Evolutionary conservation across 2,113 vertebrate genomes (phyloP), one percentile per base, ranked within the genome.

Genomic region (Andinoacara biseriatus): DNA sequence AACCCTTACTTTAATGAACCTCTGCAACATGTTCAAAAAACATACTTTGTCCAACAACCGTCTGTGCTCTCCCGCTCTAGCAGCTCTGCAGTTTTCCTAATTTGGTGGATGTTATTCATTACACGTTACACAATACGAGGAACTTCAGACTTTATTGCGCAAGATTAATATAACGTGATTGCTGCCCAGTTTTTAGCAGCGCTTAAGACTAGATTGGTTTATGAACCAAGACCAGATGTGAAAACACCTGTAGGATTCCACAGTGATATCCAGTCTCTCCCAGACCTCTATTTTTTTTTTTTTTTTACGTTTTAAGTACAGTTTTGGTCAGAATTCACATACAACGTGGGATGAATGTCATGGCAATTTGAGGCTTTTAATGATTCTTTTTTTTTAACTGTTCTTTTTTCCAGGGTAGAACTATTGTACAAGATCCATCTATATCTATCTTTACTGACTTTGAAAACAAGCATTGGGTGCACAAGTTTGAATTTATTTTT

Each of bases 101-200:
- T 69, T 18, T 60, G 3, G 40, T 91, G 76, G 58, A 79, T 85
- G 22, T 38, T 49, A 77, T 83, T 80, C 63, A 86, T 88, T 63
- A 80, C 17, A 80, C 85, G 69, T 76, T 74, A 72, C 57, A 69
- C 58, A 49, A 38, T 24, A 82, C 52, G 14, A 43, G 17, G 26
- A 26, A 54, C 80, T 77, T 61, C 38, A 24, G 61, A 82, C 57
- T 6, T 89, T 54, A 79, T 87, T 60, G 74, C 56, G 38, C 33
- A 59, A n/a, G 67, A 81, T 62, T n/a, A 58, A 85, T 79, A 18
- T 26, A 67, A 69, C 74, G 20, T 80, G 57, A 84, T 78, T 84
- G 82, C 5, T 33, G 61, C 77, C 2, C 7, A 63, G 62, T 58
- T 26, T 69, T 84, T 89, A 84, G 65, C 85, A 56, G 20, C 3